Conservation (phyloP, 1,140 invertebrate species). For the Laodelphax striatellus region DNA sequence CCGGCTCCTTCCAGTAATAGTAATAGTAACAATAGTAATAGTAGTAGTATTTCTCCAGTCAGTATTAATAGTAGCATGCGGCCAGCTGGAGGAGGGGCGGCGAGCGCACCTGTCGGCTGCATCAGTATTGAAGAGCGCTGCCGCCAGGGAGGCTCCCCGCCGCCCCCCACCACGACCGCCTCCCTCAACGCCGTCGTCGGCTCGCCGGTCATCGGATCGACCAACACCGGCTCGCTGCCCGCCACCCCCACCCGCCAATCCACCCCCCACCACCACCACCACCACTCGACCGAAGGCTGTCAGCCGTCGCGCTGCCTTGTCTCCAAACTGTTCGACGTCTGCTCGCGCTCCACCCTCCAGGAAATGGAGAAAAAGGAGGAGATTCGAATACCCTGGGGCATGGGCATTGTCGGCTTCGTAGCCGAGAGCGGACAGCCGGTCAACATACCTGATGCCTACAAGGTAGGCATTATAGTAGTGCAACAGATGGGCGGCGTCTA, state of each 20-base stretch:
- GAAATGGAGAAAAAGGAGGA: slow-evolving; percentile 87
- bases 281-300: slow-evolving; percentile 13
- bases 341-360: slow-evolving; percentile 74
- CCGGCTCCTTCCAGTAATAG: not conserved
- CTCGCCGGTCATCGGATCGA: slow-evolving; percentile 17
- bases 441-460: slow-evolving; percentile 92
- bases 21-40: not conserved
- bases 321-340: slow-evolving; percentile 90
- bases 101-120: slow-evolving; percentile 11
- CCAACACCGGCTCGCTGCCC: slow-evolving; percentile 10
- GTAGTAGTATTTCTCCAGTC: not conserved
- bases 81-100: too few species aligned
- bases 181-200: slow-evolving; percentile 18
- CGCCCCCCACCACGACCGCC: slow-evolving; percentile 2
- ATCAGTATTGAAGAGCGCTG: slow-evolving; percentile 9
- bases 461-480: slow-evolving; percentile 45
- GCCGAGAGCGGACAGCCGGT: slow-evolving; percentile 84
- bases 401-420: slow-evolving; percentile 87
- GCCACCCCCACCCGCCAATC: not conserved
- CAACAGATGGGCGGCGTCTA: too few species aligned
- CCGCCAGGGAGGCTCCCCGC: not conserved
- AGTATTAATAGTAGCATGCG: slow-evolving; percentile 2
- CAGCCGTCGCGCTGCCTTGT: slow-evolving; percentile 53
- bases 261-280: slow-evolving; percentile 1
- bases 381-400: slow-evolving; percentile 81